Evolutionary conservation across 2,113 vertebrate species (phyloP).

Genomic region (Eubucco bourcierii): DNA sequence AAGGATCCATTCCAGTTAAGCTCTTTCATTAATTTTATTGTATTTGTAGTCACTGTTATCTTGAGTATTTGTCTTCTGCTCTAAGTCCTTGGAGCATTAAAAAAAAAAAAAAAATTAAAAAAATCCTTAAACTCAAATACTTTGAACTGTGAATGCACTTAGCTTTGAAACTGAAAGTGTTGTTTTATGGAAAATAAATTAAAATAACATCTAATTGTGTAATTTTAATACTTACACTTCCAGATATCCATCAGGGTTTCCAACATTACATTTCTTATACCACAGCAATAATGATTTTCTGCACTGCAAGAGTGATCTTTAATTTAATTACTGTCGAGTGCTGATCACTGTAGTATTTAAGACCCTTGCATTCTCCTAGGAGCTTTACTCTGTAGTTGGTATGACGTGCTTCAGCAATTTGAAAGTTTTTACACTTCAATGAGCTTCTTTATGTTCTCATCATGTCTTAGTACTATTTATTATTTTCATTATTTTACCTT

Average conservation of each 20-base stretch:
- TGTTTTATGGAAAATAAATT: background rate
- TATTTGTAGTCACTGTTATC: background rate
- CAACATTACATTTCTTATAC: background rate
- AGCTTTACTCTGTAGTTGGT: slow-evolving; percentile 4
- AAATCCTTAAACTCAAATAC: background rate
- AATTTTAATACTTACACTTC: background rate
- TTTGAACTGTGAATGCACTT: background rate
- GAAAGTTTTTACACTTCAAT: slow-evolving; percentile 4
- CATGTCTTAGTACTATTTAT: slow-evolving; percentile 12
- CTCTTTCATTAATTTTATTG: background rate
- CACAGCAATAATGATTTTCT: background rate
- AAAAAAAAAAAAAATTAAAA: background rate
- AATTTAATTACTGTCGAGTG: slow-evolving; percentile 48
- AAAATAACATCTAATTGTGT: background rate
- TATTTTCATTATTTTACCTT: background rate
- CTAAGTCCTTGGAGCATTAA: background rate
- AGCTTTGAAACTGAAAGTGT: background rate
- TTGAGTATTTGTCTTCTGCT: background rate
- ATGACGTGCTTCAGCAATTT: slow-evolving; percentile 32
- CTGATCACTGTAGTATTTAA: slow-evolving; percentile 35
- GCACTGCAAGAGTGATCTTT: slow-evolving; percentile 1
- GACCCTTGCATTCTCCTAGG: slow-evolving; percentile 6
- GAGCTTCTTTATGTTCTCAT: slow-evolving; percentile 27
- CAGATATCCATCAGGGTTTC: background rate
- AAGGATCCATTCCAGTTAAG: background rate